Base-by-base conservation (phyloP, 1,140 invertebrate genomes). In the Yoshiicerus persimilis region DNA sequence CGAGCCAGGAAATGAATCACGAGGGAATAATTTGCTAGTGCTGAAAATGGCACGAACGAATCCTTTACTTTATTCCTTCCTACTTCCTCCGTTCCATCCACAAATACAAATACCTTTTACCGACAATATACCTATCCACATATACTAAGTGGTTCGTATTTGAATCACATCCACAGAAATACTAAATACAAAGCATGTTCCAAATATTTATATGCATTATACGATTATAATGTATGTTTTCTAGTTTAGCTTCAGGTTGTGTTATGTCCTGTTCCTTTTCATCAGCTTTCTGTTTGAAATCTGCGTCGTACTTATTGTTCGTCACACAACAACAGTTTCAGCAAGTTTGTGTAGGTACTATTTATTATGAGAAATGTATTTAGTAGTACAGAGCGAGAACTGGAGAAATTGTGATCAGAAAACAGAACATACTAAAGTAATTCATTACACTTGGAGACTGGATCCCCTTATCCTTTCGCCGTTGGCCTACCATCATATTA, bases 11-110 rank as follows among this genome's bases (percentile, higher is more conserved):
- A 85, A 85, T 85, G 83, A 85, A 85, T 85, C 83, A 85, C 30
- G 39, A 62, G 83, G 83, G 83, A 85, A 85, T 85, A 47, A 85
- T 85, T 85, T 62, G 83, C 83, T 62, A 16, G 83, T 85, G 83
- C 75, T 80, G 75, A 80, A 80, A 80, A 80, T 80, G 75, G 75
- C 75, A 80, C 75, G 75, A 80, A 80, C 34, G 13, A 70, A 70
- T 38, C 30, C 32, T 80, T 80, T 34, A 34, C 23, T 25, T 66
- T 23, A 47, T 47, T 47, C n/a, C 20, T 80, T 34, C 16, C 20
- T 0, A 34, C 30, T n/a, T n/a, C n/a, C n/a, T 20, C 34, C 10
- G n/a, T 38, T 23, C 20, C 30, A 77, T 36, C 3, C 30, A 32
- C 5, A 36, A 75, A 34, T 16, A 80, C 10, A 38, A 80, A 36